Conservation (phyloP, 2,888 invertebrate genomes). For the Gisinianus flammeolus region DNA sequence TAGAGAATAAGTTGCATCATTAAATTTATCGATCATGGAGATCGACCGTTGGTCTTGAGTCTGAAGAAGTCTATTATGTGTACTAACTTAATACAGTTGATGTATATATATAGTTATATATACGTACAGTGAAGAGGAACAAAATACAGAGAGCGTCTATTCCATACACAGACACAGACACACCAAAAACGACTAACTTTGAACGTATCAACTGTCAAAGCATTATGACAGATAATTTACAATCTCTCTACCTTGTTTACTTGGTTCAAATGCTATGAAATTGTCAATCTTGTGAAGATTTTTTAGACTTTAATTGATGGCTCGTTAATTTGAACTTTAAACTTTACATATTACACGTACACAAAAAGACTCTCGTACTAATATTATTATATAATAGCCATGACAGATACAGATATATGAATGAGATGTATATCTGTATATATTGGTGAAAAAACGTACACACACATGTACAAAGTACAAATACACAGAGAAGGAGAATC, state of each 20-base stretch:
- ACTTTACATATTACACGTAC: background rate
- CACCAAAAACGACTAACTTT: too few relatives aligned
- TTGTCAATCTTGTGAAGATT: background rate
- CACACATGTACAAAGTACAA: background rate
- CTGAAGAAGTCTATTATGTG: too few relatives aligned
- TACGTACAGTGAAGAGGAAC: too few relatives aligned
- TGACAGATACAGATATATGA: background rate
- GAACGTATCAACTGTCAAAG: background rate
- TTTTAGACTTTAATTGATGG: background rate
- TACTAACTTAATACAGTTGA: too few relatives aligned
- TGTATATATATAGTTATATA: too few relatives aligned
- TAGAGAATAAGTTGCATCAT: too few relatives aligned
- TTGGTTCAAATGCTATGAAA: background rate
- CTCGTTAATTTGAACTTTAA: slow-evolving; percentile 4
- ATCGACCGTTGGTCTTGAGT: too few relatives aligned
- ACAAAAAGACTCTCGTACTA: background rate
- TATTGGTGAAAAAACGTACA: background rate
- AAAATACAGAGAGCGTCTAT: too few relatives aligned
- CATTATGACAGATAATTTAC: slow-evolving; percentile 9
- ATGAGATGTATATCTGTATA: background rate
- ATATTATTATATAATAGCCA: background rate
- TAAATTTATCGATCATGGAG: too few relatives aligned
- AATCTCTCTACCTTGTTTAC: background rate
- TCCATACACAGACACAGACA: too few relatives aligned
- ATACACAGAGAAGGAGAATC: too few relatives aligned